Conservation (phyloP, 2,888 invertebrate species). For the Leucania comma region DNA sequence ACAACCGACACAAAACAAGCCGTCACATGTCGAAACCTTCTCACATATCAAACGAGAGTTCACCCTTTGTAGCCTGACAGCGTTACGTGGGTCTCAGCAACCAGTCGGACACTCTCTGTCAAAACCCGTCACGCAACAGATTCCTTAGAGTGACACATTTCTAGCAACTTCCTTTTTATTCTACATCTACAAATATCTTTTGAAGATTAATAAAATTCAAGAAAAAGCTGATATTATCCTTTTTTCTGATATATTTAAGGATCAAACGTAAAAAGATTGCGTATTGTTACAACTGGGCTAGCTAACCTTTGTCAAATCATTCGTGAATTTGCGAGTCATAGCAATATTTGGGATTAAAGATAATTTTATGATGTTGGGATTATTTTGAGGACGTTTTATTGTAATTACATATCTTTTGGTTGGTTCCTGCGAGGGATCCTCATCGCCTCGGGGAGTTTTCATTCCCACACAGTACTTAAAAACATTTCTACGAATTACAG, state of each 20-base stretch:
- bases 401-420: neutral
- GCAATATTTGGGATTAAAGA: slow-evolving; percentile 17
- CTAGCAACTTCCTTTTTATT: neutral
- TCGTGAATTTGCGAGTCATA: slow-evolving; percentile 20
- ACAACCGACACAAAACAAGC: neutral
- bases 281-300: slow-evolving; percentile 4
- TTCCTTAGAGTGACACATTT: neutral
- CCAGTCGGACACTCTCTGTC: slow-evolving; percentile 7
- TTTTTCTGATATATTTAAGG: slow-evolving; percentile 23
- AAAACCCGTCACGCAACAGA: neutral
- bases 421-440: neutral
- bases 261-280: slow-evolving; percentile 37
- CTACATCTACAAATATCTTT: slow-evolving; percentile 6
- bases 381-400: slow-evolving; percentile 9
- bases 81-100: slow-evolving; percentile 5
- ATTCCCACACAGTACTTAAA: neutral
- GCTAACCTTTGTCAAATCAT: slow-evolving; percentile 17
- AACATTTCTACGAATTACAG: neutral
- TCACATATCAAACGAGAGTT: slow-evolving; percentile 29
- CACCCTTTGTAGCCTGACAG: slow-evolving; percentile 23
- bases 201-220: slow-evolving; percentile 41
- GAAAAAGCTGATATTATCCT: slow-evolving; percentile 15
- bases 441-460: neutral
- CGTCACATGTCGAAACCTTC: slow-evolving; percentile 9
- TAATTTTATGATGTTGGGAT: slow-evolving; percentile 16